Evolutionary conservation across 2,888 invertebrate species (phyloP).

Genomic region (Merodon equestris): DNA sequence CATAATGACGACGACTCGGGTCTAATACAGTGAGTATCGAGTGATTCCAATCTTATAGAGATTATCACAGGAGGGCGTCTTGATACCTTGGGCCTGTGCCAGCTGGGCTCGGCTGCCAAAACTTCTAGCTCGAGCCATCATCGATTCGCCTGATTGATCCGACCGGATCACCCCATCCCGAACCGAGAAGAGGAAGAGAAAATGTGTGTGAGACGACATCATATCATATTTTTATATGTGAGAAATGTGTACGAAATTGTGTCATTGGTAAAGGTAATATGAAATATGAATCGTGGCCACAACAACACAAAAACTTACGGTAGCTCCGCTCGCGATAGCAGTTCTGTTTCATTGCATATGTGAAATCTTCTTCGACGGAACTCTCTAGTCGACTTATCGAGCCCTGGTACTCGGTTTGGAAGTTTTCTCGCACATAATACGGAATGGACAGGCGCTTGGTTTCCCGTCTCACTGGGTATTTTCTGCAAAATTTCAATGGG

Average conservation of each 20-base stretch:
- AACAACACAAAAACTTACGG: constrained; percentile 77
- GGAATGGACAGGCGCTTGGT: constrained; percentile 90
- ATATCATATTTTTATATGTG: too few species aligned
- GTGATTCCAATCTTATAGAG: constrained; percentile 80
- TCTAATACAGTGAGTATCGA: constrained; percentile 72
- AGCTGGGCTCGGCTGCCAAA: constrained; percentile 92
- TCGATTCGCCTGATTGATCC: constrained; percentile 85
- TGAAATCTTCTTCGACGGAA: constrained; percentile 96
- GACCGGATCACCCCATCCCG: too few species aligned
- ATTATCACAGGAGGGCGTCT: constrained; percentile 89
- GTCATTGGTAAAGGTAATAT: constrained; percentile 65
- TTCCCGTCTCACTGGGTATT: constrained; percentile 83
- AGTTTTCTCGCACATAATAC: constrained; percentile 97
- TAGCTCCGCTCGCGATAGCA: constrained; percentile 96
- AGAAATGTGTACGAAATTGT: constrained; percentile 61
- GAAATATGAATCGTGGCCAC: constrained; percentile 55
- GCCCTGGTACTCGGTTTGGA: constrained; percentile 89
- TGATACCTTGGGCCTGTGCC: constrained; percentile 89
- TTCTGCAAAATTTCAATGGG: constrained; percentile 74
- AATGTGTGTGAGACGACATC: not conserved
- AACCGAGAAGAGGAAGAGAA: constrained; percentile 14
- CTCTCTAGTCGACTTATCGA: constrained; percentile 91
- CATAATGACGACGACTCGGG: not conserved
- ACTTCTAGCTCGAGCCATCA: constrained; percentile 96
- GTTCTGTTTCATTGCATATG: constrained; percentile 89